Base-by-base conservation (phyloP, 2,888 invertebrate genomes). In the Biston betularia region DNA sequence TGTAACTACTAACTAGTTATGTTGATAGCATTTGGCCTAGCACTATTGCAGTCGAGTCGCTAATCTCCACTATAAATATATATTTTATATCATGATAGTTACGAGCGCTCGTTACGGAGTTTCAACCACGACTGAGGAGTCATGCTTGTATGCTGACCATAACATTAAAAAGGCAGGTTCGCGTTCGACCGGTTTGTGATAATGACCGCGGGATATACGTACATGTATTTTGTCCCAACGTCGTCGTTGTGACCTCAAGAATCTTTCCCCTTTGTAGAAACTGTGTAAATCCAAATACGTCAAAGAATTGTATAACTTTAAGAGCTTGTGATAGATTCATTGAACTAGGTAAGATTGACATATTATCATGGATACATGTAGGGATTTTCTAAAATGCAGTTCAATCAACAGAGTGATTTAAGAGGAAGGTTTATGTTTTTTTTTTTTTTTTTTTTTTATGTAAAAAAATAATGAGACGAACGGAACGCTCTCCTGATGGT, bases 21-120 rank as follows among this genome's bases (percentile, higher is more conserved):
- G 61, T 69, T 73, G 59, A 72, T 66, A 74, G 61, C 74, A 79
- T 78, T 74, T 72, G 72, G 62, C 58, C 49, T 48, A 8, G 55
- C 63, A 74, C 71, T 73, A 65, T 50, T 53, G 69, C 72, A 71
- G 68, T 73, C 53, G 50, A 59, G 45, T 55, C 54, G 48, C 38
- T 58, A 12, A 12, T 38, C 15, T 52, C 11, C n/a, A 44, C 33
- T 44, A 44, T 24, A 24, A 24, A 24, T 24, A 24, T 24, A 24
- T 24, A 52, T 45, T 24, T 45, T 57, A 54, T 14, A 35, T 44
- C 59, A 68, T 68, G 15, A 34, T 50, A 56, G 12, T n/a, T 10
- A 49, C 63, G 67, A 63, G 38, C 35, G 35, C 8, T 58, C 55
- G 10, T 4, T 38, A 1, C 24, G 10, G 50, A n/a, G 55, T 1